Conservation (phyloP, 2,888 invertebrate genomes). For the Drosophila melanosoma region DNA sequence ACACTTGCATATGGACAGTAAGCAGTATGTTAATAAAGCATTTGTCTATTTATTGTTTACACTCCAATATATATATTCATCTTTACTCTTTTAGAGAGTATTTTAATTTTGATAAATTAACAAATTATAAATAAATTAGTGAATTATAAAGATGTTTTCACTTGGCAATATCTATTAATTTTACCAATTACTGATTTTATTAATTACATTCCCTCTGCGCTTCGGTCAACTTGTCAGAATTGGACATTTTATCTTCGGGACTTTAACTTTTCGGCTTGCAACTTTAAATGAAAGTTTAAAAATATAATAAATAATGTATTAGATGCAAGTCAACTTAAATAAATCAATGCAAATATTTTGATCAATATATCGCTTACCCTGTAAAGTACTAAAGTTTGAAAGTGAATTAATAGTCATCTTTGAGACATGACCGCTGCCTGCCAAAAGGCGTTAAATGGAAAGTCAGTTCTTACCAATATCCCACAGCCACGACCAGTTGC, state of each 20-base stretch:
- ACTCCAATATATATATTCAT: slow-evolving; percentile 2
- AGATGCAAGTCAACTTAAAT: not conserved
- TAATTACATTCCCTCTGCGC: not conserved
- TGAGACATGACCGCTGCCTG: not conserved
- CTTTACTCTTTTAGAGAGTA: not conserved
- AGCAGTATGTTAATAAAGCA: slow-evolving; percentile 18
- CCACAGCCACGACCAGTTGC: not conserved
- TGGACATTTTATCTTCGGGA: not conserved
- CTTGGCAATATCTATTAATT: not conserved
- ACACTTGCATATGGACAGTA: not conserved
- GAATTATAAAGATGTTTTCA: not conserved
- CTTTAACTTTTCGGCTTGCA: not conserved
- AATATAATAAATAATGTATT: not conserved
- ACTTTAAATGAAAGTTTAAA: not conserved
- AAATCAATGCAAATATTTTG: not conserved
- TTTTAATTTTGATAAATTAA: not conserved
- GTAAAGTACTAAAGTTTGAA: not conserved
- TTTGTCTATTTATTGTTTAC: slow-evolving; percentile 3
- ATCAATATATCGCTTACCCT: not conserved
- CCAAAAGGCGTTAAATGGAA: not conserved
- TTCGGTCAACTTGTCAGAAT: not conserved
- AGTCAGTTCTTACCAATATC: not conserved
- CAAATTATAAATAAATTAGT: not conserved
- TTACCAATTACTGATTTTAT: too few species aligned
- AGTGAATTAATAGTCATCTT: not conserved